Conservation (phyloP, 2,888 invertebrate genomes). For the Ptychoptera albimana region DNA sequence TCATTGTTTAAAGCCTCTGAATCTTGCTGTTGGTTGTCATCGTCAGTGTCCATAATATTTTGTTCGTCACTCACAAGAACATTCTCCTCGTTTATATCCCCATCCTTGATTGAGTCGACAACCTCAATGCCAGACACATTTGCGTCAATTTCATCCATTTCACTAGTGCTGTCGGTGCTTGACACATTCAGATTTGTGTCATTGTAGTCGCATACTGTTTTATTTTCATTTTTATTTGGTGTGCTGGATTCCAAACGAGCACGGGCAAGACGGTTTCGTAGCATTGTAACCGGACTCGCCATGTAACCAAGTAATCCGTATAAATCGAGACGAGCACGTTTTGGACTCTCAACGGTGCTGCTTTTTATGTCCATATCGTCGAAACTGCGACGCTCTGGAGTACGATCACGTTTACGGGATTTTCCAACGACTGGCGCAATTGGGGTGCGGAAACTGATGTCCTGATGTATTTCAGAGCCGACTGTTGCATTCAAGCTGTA, state of each 20-base stretch:
- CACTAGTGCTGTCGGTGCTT: too few species aligned
- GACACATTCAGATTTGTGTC: too few species aligned
- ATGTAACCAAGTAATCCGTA: constrained; percentile 19
- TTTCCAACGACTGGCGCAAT: constrained; percentile 7
- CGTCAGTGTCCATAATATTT: too few species aligned
- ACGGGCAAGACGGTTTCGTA: constrained; percentile 23
- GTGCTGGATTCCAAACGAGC: constrained; percentile 20
- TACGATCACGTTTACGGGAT: constrained; percentile 20
- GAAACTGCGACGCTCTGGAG: not conserved
- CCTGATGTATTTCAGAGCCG: constrained; percentile 23
- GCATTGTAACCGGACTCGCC: constrained; percentile 23
- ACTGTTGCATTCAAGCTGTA: constrained; percentile 24
- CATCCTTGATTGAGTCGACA: too few species aligned
- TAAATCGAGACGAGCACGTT: constrained; percentile 23
- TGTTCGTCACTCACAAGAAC: too few species aligned
- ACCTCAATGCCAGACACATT: too few species aligned
- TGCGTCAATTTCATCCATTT: too few species aligned
- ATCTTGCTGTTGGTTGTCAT: too few species aligned
- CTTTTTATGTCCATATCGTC: too few species aligned
- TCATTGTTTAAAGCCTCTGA: too few species aligned
- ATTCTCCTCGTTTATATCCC: too few species aligned
- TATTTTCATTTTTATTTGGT: constrained; percentile 12
- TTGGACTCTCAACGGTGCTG: constrained; percentile 18
- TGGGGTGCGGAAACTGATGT: constrained; percentile 16
- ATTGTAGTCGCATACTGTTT: too few species aligned